phyloP scores from a whole-genome alignment of 2,797 vertebrate species.

The Margarornis squamiger region DNA sequence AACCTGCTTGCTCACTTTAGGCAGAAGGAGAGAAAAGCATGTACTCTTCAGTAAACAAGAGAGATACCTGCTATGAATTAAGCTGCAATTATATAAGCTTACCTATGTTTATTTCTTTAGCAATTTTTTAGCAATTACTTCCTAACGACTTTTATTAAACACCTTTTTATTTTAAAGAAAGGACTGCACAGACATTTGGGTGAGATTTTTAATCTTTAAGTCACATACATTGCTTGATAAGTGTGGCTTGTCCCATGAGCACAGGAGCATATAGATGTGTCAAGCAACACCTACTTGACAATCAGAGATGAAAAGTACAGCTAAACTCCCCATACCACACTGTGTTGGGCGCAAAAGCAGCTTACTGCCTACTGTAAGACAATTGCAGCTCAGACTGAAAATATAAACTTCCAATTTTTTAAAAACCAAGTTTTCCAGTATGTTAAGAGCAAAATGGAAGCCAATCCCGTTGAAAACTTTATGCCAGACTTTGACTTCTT shows the following conservation, averaged over 20 bases:
- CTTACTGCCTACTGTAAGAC: neutral
- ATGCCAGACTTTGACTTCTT: neutral
- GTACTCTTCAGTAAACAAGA: neutral
- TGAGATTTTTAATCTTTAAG: neutral
- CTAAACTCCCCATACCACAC: neutral
- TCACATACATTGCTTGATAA: neutral
- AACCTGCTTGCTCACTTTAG: neutral
- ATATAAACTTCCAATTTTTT: neutral
- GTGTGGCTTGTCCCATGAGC: neutral
- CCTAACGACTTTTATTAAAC: neutral
- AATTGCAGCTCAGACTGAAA: neutral
- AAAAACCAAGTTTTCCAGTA: neutral
- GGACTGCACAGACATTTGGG: neutral
- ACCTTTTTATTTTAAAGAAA: neutral
- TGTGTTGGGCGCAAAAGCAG: neutral
- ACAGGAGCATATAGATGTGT: neutral
- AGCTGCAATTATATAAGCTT: neutral
- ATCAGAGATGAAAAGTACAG: neutral
- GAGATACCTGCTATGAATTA: neutral
- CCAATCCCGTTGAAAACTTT: neutral
- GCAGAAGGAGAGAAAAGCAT: neutral
- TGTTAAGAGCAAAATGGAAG: neutral
- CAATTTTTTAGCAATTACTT: neutral
- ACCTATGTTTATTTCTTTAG: neutral
- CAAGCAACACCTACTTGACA: neutral